These are phyloP conservation scores for Hozukius guyotensis DNA, from an alignment of 2,797 vertebrate genomes.

Conservation along the genomic window DNA sequence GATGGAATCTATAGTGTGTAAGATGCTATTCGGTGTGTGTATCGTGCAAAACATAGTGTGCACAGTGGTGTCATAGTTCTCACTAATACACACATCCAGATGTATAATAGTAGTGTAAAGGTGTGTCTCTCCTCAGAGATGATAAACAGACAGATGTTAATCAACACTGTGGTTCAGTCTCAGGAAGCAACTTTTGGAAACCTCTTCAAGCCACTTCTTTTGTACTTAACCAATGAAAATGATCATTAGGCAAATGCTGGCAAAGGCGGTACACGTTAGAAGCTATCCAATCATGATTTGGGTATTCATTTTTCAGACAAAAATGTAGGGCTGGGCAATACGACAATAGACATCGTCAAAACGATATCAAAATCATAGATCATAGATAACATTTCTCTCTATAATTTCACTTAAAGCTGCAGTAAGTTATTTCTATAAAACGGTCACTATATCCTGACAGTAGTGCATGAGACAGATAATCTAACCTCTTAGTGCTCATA, in stretches of 20 bases:
- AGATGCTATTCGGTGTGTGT: background rate
- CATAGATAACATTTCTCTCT: no score
- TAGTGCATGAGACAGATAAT: no score
- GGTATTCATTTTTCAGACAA: background rate
- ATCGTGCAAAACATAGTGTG: background rate
- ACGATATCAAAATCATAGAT: no score
- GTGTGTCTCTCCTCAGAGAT: slow-evolving; percentile 4
- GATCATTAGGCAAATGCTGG: background rate
- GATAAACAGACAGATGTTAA: slow-evolving; percentile 63
- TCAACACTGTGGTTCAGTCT: slow-evolving; percentile 61
- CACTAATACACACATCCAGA: slow-evolving; percentile 3
- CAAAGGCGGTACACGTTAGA: background rate
- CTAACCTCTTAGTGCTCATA: no score
- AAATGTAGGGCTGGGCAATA: no score
- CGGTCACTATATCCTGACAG: no score
- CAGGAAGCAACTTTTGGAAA: slow-evolving; percentile 9
- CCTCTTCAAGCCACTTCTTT: background rate
- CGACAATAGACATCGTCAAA: no score
- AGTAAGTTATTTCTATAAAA: no score
- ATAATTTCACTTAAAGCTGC: no score
- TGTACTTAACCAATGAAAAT: background rate
- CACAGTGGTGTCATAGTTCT: background rate
- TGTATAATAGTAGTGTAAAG: background rate
- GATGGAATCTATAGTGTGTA: background rate
- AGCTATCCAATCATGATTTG: background rate